Evolutionary conservation across 2,888 invertebrate genomes (phyloP).

Genomic region (Nephrotoma guestfalica): DNA sequence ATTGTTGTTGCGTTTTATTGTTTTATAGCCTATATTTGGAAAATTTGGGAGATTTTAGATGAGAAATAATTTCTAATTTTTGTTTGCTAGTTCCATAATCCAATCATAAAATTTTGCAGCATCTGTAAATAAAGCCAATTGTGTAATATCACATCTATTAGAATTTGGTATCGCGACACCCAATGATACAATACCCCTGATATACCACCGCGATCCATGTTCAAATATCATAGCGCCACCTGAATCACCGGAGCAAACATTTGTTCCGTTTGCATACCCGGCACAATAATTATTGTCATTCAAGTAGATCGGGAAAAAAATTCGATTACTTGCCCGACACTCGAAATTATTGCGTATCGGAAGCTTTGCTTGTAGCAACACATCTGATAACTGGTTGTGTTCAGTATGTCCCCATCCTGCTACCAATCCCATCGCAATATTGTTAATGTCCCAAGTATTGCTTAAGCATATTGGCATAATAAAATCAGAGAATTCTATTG

Average conservation of each 20-base stretch:
- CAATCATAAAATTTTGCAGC: background rate
- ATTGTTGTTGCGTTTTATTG: too few relatives aligned
- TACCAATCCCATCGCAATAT: background rate
- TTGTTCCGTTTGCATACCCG: slow-evolving; percentile 31
- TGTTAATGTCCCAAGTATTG: background rate
- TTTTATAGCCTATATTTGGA: too few relatives aligned
- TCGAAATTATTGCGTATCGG: slow-evolving; percentile 22
- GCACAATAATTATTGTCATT: slow-evolving; percentile 32
- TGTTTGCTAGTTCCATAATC: background rate
- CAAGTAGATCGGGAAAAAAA: slow-evolving; percentile 30
- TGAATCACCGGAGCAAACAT: slow-evolving; percentile 38
- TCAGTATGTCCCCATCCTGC: slow-evolving; percentile 30
- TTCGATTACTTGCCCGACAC: slow-evolving; percentile 18
- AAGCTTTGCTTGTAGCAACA: slow-evolving; percentile 20
- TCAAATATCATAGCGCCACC: slow-evolving; percentile 34
- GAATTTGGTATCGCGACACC: background rate
- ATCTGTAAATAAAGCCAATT: background rate
- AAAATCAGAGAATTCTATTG: slow-evolving; percentile 13
- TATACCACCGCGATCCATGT: slow-evolving; percentile 6
- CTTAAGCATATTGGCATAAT: background rate
- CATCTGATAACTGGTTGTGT: slow-evolving; percentile 1
- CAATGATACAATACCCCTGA: slow-evolving; percentile 14
- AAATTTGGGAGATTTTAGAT: background rate
- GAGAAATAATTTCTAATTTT: background rate
- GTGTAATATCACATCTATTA: background rate